phyloP scores from a whole-genome alignment of 2,113 vertebrate species.

The Entelurus aequoreus region DNA sequence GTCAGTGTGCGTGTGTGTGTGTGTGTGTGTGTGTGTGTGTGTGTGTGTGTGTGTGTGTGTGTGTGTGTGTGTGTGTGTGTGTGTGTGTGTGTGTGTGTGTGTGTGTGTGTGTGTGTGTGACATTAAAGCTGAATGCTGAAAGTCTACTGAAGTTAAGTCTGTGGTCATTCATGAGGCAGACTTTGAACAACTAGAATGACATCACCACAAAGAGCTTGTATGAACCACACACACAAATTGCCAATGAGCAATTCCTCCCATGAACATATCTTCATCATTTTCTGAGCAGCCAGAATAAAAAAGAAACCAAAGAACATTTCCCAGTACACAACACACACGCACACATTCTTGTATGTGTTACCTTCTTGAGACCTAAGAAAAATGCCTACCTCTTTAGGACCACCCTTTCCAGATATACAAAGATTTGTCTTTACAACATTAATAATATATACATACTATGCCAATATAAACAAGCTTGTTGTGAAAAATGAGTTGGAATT shows the following conservation, averaged over 20 bases:
- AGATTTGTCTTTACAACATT: no score
- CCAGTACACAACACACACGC: background rate
- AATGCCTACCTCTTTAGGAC: no score
- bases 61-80: slow-evolving; percentile 11
- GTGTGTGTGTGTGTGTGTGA: slow-evolving; percentile 13
- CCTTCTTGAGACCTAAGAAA: no score
- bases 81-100: slow-evolving; percentile 12
- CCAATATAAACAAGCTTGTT: no score
- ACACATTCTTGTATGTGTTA: no score
- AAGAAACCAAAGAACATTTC: slow-evolving; percentile 32
- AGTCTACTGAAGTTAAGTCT: slow-evolving; percentile 43
- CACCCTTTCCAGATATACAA: no score
- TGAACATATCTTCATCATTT: slow-evolving; percentile 30
- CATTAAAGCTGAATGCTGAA: slow-evolving; percentile 21
- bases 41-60: slow-evolving; percentile 11
- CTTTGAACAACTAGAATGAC: slow-evolving; percentile 46
- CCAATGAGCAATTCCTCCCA: slow-evolving; percentile 37
- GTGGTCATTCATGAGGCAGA: slow-evolving; percentile 53
- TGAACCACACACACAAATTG: slow-evolving; percentile 14
- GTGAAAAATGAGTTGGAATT: no score
- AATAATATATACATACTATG: no score
- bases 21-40: slow-evolving; percentile 12
- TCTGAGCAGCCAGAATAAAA: slow-evolving; percentile 48
- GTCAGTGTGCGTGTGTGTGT: background rate
- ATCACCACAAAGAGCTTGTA: slow-evolving; percentile 29